Base-by-base conservation (phyloP, 2,797 vertebrate genomes). In the Gobio occitaniae region DNA sequence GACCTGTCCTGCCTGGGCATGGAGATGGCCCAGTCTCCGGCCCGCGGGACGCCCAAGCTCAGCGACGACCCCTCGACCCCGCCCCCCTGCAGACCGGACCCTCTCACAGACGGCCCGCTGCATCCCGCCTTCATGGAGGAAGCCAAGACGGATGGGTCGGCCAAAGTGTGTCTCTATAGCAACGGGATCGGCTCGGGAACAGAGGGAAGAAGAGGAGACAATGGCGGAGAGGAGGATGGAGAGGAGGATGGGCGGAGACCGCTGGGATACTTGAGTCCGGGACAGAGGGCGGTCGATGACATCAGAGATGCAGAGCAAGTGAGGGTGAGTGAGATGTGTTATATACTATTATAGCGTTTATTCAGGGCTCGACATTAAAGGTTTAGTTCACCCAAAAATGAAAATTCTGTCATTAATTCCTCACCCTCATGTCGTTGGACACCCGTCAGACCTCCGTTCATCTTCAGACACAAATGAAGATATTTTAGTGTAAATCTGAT, bases 11-110 rank as follows among this genome's bases (percentile, higher is more conserved):
- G 94, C 61, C 93, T 96, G 78, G 93, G 90, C 90, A 89, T 96
- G 92, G 96, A 96, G 87, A 92, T 93, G 12, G 95, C 95, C 69
- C 95, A 95, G 90, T 96, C 95, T 69, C 96, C 96, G 0, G 96
- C 95, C 48, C 95, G 96, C 61, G 95, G 96, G 21, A 95, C 96
- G 0, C 95, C 96, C 77, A 96, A 95, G 86, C 94, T 94, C 80
- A 93, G 90, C 2, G 94, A 95, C 59, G 94, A 95, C 5, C 93
- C 88, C 38, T 89, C 90, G 44, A 87, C 93, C 1, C 90, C 92
- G 0, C 93, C 94, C 2, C 93, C 92, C 7, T 93, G 93, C 87
- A 95, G 94, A 89, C 90, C 91, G 2, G 94, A 93, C 44, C 92
- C 93, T 36, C 93, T 91, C 19, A 91, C 89, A 85, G 94, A 95